Evolutionary conservation across 1,140 invertebrate species (phyloP), one percentile per base, ranked within the genome.

Genomic region (Aphelinus certus): DNA sequence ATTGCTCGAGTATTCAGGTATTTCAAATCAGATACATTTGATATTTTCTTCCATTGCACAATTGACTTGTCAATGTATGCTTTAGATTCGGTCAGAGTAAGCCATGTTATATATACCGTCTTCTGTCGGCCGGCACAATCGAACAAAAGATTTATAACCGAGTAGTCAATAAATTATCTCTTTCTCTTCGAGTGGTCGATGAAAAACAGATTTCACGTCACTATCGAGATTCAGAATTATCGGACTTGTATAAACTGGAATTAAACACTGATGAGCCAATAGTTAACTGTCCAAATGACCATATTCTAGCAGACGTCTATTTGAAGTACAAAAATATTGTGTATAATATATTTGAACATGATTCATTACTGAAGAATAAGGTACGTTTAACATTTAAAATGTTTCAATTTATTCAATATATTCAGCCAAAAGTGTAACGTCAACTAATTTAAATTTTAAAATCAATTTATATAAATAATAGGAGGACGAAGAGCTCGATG

Each of bases 61-160:
- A 10, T 48, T 53, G 7, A 43, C 1, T 61, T 70, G 3, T 70
- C 26, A 26, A 26, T 26, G 26, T 26, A 26, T 60, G 5, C 69
- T 77, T 48, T 55, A 84, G 87, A 77, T 99, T 95, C 81, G 95
- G 95, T 0, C 95, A 96, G 84, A 92, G 91, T 71, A 99, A 99
- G 83, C 95, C 96, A 0, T 98, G 97, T 79, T 99, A 97, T 82
- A 91, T 99, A 47, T 99, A 99, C 88, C 91, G 98, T 77, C 94
- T 99, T 71, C 88, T 99, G 45, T 94, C 96, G 5, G 81, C 92
- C 89, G 94, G 96, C 47, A 98, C 97, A 48, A 99, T 99, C 97
- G 98, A 99, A 83, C 97, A 99, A 81, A 98, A 98, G 83, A 97
- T 99, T 73, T 99, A 99, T 87, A 96, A 99, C 85, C 91, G 98